Percentiles rank a stretch among this genome's conserved stretches.
Evolutionary conservation across 2,797 vertebrate species (phyloP).

Genomic region (Melanotaenia nigrans): DNA sequence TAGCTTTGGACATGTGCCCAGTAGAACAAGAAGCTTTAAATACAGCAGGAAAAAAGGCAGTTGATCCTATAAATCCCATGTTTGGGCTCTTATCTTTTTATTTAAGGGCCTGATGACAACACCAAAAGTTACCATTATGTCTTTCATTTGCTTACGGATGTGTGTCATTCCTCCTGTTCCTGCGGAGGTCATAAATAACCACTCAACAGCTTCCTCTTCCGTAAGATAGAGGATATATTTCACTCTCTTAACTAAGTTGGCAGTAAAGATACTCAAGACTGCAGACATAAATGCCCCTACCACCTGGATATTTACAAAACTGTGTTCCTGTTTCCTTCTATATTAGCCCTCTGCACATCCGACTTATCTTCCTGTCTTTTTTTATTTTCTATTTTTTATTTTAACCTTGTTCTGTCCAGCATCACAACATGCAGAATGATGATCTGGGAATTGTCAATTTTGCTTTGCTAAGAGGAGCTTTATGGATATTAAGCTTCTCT

Average conservation of each 20-base stretch:
- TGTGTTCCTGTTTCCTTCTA: conserved; percentile 59
- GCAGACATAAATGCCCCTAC: conserved; percentile 26
- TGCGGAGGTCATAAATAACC: conserved; percentile 41
- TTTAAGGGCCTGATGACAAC: neutral
- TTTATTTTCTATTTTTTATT: neutral
- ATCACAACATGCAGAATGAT: no score
- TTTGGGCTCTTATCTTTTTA: neutral
- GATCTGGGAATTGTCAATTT: no score
- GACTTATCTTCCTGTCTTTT: conserved; percentile 36
- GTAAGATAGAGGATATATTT: conserved; percentile 44
- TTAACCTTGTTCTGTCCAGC: no score
- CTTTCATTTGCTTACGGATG: neutral
- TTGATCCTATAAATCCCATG: neutral
- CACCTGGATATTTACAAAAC: conserved; percentile 32
- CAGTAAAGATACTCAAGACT: conserved; percentile 20
- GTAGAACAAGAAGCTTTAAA: neutral
- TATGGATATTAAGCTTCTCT: no score
- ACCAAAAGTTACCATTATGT: neutral
- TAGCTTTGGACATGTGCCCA: neutral
- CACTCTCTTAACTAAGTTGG: conserved; percentile 49
- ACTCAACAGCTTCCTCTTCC: conserved; percentile 58
- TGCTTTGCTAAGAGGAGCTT: no score
- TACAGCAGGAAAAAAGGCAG: neutral
- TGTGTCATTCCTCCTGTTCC: conserved; percentile 21
- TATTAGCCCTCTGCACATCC: conserved; percentile 29